Conservation (phyloP, 2,888 invertebrate species). For the Hololepta plana region DNA sequence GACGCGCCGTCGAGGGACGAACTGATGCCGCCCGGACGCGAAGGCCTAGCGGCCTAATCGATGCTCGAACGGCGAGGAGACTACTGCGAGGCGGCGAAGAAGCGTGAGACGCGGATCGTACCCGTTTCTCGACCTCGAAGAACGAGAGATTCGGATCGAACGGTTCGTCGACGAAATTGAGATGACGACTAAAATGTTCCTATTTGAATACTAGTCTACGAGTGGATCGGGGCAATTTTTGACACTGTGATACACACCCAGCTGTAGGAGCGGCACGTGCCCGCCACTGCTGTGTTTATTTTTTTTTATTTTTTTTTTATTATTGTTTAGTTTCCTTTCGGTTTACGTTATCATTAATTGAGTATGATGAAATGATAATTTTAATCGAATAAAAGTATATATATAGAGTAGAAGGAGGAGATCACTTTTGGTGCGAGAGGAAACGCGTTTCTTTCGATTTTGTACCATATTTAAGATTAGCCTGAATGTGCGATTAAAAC, state of each 20-base stretch:
- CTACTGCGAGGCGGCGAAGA: constrained; percentile 7
- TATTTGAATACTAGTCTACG: constrained; percentile 28
- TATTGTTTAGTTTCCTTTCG: no score
- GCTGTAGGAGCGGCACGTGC: constrained; percentile 21
- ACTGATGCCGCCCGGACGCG: constrained; percentile 46
- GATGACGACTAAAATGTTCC: constrained; percentile 27
- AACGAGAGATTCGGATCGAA: no score
- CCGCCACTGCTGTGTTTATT: constrained; percentile 15
- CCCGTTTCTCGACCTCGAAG: no score
- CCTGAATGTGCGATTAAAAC: constrained; percentile 4
- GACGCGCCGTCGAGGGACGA: constrained; percentile 21
- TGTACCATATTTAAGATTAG: no score
- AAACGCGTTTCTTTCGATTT: no score
- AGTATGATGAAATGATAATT: no score
- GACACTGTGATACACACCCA: constrained; percentile 30
- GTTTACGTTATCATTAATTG: no score
- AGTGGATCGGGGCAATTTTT: constrained; percentile 30
- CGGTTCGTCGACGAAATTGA: constrained; percentile 8
- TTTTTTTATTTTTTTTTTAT: constrained; percentile 11
- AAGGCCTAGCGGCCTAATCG: constrained; percentile 59
- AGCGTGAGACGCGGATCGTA: no score
- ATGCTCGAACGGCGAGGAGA: constrained; percentile 13
- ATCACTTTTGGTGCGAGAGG: no score
- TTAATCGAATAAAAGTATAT: no score
- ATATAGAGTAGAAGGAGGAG: no score